Evolutionary conservation across 2,113 vertebrate species (phyloP).

Genomic region (Hippopotamus amphibius): DNA sequence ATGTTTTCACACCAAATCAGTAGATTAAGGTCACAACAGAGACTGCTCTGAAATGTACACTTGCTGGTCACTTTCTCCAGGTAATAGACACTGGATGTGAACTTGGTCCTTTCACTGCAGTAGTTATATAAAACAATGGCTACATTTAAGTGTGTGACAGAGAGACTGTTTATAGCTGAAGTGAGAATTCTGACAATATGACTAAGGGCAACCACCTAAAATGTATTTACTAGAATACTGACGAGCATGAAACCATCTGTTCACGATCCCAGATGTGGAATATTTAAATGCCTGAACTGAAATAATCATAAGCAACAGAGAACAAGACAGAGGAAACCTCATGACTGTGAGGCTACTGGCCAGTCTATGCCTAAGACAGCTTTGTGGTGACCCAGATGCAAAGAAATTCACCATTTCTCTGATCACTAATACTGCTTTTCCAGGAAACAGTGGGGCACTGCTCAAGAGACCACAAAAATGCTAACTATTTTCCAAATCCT

Average conservation of each 20-base stretch:
- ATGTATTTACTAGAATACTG: not conserved
- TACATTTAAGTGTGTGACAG: not conserved
- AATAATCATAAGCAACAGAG: not conserved
- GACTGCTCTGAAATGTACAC: not conserved
- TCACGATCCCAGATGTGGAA: not conserved
- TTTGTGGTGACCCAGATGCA: not conserved
- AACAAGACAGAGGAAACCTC: not conserved
- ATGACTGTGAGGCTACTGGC: not conserved
- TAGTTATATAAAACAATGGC: not conserved
- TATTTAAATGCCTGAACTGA: not conserved
- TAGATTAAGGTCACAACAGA: not conserved
- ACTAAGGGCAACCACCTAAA: not conserved
- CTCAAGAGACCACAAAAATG: slow-evolving; percentile 8
- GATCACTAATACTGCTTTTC: not conserved
- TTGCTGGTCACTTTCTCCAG: not conserved
- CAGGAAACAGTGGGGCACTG: not conserved
- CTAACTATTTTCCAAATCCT: not conserved
- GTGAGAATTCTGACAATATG: not conserved
- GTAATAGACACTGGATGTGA: accelerated
- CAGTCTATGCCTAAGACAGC: not conserved
- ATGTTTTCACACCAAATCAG: slow-evolving; percentile 3
- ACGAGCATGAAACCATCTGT: not conserved
- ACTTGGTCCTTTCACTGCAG: not conserved
- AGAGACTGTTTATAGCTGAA: not conserved
- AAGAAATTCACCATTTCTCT: not conserved